These are phyloP conservation scores for Pyrochroa serraticornis DNA, from an alignment of 2,888 invertebrate species.

Conservation along the genomic window DNA sequence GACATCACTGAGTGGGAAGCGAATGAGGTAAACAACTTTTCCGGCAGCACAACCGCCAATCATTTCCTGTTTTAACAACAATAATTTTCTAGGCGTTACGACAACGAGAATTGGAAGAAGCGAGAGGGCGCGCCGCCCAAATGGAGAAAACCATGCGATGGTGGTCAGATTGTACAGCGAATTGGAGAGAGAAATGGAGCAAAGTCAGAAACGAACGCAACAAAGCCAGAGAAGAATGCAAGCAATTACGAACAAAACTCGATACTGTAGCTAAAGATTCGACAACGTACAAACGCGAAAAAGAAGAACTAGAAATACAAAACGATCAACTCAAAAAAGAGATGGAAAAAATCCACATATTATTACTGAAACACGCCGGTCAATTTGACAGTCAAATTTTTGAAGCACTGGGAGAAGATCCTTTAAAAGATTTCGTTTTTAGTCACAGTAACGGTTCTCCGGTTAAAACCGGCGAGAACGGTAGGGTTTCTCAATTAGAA, in stretches of 20 bases:
- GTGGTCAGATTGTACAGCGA: slow-evolving; percentile 98
- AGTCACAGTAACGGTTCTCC: slow-evolving; percentile 48
- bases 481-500: slow-evolving; percentile 43
- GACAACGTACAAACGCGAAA: slow-evolving; percentile 75
- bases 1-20: slow-evolving; percentile 78
- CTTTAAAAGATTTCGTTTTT: slow-evolving; percentile 56
- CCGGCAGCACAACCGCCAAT: too few relatives aligned
- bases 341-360: slow-evolving; percentile 77
- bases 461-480: slow-evolving; percentile 49
- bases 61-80: neutral
- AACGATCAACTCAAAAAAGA: slow-evolving; percentile 79
- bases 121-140: slow-evolving; percentile 90
- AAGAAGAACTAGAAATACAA: slow-evolving; percentile 77
- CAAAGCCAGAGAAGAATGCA: slow-evolving; percentile 88
- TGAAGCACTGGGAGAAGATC: slow-evolving; percentile 60
- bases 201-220: slow-evolving; percentile 92
- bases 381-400: slow-evolving; percentile 67
- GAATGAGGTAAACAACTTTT: slow-evolving; percentile 65
- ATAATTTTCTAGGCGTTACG: slow-evolving; percentile 62
- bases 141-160: slow-evolving; percentile 99
- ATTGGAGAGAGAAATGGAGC: slow-evolving; percentile 96
- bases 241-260: slow-evolving; percentile 79
- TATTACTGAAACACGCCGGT: slow-evolving; percentile 72
- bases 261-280: slow-evolving; percentile 80
- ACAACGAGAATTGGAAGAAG: slow-evolving; percentile 89